Evolutionary conservation across 2,797 vertebrate genomes (phyloP), one percentile per base, ranked within the genome.

Genomic region (Anniella stebbinsi): DNA sequence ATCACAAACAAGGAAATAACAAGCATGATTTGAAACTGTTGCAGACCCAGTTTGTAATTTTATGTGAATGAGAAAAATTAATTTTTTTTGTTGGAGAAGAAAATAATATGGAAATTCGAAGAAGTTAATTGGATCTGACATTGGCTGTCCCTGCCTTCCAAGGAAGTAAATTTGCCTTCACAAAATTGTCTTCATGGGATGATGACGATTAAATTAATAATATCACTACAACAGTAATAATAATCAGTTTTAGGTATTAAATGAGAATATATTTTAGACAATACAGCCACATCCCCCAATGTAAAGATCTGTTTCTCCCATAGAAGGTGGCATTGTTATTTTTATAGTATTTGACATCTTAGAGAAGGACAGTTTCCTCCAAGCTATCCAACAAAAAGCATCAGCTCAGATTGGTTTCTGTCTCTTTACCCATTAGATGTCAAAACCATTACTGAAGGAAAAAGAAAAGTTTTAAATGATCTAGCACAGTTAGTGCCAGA

Each of bases 231-330:
- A 45, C 45, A 45, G 45, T 5, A 82, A 5, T 11, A 30, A 66
- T 23, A 11, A 30, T 66, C 36, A 66, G 81, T 54, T 85, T 54
- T 72, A 23, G 2, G 5, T 36, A 17, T 57, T 75, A 21, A 70
- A 15, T 57, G 51, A 73, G 69, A 57, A 54, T 73, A 2, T 72
- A 72, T 54, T 28, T 73, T 86, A 18, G 90, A 82, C 83, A 93
- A 88, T 84, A 33, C 28, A 88, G 76, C 81, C 51, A 25, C 51
- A 15, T 94, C 89, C 91, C n/a, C 76, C 78, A 63, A 1, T 21
- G 83, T 94, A 66, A 54, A 84, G 92, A 89, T 90, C 2, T 88
- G 85, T 91, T 70, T 77, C 0, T 87, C 33, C 67, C 28, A 36
- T 57, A 91, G 76, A 88, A 88, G 28, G 18, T 88, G 51, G 15